phyloP scores from a whole-genome alignment of 2,113 vertebrate genomes.

The Brachyistius frenatus region DNA sequence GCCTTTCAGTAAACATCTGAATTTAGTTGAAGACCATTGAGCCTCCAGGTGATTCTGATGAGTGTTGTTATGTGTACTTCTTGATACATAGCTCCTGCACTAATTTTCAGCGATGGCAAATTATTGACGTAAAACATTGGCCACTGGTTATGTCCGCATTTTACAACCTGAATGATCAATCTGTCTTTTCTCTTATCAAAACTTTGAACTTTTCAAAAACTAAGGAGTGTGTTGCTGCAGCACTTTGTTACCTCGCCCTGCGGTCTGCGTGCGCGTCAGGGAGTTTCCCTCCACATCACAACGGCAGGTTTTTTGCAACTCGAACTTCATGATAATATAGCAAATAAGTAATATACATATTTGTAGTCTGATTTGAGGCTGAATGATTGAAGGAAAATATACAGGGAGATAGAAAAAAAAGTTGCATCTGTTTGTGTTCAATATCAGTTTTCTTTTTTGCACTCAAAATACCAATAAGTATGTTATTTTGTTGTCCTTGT shows the following conservation, averaged over 20 bases:
- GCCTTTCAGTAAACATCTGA: neutral
- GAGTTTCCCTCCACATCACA: slow-evolving; percentile 3
- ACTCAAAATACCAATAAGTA: too few species aligned
- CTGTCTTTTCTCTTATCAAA: neutral
- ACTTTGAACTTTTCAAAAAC: slow-evolving; percentile 26
- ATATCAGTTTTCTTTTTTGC: too few species aligned
- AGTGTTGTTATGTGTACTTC: neutral
- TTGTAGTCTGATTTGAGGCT: too few species aligned
- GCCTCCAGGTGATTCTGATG: neutral
- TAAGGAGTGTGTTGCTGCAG: slow-evolving; percentile 5
- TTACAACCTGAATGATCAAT: neutral
- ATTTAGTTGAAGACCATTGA: neutral
- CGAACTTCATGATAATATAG: too few species aligned
- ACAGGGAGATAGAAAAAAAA: too few species aligned
- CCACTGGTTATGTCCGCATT: neutral
- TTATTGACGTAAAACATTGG: too few species aligned
- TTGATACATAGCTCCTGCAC: too few species aligned
- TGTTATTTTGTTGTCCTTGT: neutral
- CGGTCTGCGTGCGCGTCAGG: neutral
- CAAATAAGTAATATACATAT: too few species aligned
- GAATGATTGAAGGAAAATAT: too few species aligned
- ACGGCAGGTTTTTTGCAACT: too few species aligned
- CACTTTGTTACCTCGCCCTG: neutral
- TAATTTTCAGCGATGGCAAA: too few species aligned
- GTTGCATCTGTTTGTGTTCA: too few species aligned